These are phyloP conservation scores for Steinernema feltiae DNA, from an alignment of 1,140 invertebrate species.

Conservation along the genomic window DNA sequence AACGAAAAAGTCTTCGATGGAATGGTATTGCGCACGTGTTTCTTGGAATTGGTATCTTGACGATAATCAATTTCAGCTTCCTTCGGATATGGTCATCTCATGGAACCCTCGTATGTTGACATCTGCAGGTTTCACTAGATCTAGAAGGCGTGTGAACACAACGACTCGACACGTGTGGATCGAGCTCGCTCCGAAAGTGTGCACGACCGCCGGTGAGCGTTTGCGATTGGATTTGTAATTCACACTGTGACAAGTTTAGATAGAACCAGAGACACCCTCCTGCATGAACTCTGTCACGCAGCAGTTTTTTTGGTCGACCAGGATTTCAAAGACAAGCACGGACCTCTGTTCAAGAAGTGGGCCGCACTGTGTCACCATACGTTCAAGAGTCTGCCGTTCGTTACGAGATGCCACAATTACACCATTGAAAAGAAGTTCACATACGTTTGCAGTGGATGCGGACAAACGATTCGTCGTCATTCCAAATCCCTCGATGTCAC, in stretches of 20 bases:
- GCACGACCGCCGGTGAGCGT: neutral
- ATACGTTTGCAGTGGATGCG: neutral
- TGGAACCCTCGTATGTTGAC: neutral
- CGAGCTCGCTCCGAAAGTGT: slow-evolving; percentile 4
- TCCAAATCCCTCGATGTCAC: neutral
- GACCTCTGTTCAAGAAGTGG: neutral
- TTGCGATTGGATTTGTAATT: no score
- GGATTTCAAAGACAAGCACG: neutral
- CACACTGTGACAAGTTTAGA: no score
- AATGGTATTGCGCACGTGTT: neutral
- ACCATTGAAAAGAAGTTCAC: neutral
- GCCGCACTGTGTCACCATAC: neutral
- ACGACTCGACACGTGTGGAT: neutral
- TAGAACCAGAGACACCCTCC: neutral
- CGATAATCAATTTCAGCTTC: neutral
- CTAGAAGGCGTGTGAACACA: neutral
- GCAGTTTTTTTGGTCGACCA: neutral
- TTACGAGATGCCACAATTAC: neutral
- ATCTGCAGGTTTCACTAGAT: neutral
- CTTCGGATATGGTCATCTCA: neutral
- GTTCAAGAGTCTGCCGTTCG: neutral
- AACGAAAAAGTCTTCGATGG: neutral
- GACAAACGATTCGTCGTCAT: neutral
- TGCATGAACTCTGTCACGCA: neutral
- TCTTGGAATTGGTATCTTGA: neutral